These are phyloP conservation scores for Tenebrosternarchus preto DNA, from an alignment of 2,113 vertebrate genomes.

Conservation along the genomic window DNA sequence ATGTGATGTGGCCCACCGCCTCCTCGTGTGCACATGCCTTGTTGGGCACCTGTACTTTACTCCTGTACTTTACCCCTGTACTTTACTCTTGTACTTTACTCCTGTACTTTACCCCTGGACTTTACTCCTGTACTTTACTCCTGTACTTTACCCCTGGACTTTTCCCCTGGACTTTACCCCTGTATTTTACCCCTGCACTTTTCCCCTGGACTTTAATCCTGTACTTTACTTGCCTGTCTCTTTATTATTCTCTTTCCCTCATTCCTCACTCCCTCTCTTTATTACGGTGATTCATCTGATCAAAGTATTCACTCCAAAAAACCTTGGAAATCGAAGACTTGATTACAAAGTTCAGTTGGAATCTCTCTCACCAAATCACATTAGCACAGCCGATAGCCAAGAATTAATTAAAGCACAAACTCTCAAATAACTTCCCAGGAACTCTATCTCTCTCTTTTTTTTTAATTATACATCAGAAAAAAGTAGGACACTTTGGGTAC, in stretches of 20 bases:
- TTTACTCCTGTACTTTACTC: too few species aligned
- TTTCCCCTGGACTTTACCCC: too few species aligned
- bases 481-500: too few species aligned
- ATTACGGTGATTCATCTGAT: conserved; percentile 10
- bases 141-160: too few species aligned
- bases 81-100: too few species aligned
- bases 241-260: neutral
- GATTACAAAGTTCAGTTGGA: neutral
- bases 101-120: too few species aligned
- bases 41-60: neutral
- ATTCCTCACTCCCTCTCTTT: neutral
- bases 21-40: neutral
- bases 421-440: neutral
- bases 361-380: neutral
- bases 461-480: too few species aligned
- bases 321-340: neutral
- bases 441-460: too few species aligned
- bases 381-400: neutral
- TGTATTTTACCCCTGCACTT: too few species aligned
- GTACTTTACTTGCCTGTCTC: neutral
- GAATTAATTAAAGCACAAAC: neutral
- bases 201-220: too few species aligned
- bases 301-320: neutral
- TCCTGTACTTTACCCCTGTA: too few species aligned
- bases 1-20: neutral